Evolutionary conservation across 2,797 vertebrate genomes (phyloP).

Genomic region (Synanceia verrucosa): DNA sequence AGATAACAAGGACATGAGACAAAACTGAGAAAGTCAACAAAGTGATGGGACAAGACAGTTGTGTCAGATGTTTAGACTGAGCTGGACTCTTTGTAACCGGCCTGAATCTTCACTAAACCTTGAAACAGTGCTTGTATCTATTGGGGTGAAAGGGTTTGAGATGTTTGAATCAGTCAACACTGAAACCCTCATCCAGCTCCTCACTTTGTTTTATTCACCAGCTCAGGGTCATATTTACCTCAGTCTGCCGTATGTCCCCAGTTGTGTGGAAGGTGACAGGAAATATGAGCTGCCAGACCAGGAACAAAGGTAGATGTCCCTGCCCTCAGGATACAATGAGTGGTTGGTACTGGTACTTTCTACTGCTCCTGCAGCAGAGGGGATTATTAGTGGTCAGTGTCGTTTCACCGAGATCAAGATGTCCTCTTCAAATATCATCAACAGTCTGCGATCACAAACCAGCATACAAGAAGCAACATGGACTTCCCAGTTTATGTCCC

Average conservation of each 20-base stretch:
- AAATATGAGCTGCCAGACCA: not conserved
- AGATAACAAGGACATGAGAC: too few relatives aligned
- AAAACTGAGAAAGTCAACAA: too few relatives aligned
- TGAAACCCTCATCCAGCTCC: not conserved
- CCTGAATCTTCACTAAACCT: not conserved
- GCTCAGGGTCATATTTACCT: constrained; percentile 1
- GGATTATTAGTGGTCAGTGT: too few relatives aligned
- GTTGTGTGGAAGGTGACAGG: not conserved
- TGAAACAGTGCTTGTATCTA: not conserved
- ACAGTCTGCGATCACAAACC: too few relatives aligned
- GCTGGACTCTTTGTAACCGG: not conserved
- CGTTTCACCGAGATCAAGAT: too few relatives aligned
- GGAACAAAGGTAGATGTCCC: not conserved
- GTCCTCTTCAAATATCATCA: too few relatives aligned
- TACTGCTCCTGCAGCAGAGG: too few relatives aligned
- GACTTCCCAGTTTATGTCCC: too few relatives aligned
- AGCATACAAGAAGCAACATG: too few relatives aligned
- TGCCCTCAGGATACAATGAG: not conserved
- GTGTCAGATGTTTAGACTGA: not conserved
- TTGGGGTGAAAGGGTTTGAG: not conserved
- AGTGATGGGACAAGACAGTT: too few relatives aligned
- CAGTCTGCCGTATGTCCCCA: constrained; percentile 27
- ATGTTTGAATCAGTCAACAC: not conserved
- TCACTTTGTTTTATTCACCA: not conserved
- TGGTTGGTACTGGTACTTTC: not conserved